These are phyloP conservation scores for Eupithecia dodoneata DNA, from an alignment of 2,888 invertebrate species.

Conservation along the genomic window DNA sequence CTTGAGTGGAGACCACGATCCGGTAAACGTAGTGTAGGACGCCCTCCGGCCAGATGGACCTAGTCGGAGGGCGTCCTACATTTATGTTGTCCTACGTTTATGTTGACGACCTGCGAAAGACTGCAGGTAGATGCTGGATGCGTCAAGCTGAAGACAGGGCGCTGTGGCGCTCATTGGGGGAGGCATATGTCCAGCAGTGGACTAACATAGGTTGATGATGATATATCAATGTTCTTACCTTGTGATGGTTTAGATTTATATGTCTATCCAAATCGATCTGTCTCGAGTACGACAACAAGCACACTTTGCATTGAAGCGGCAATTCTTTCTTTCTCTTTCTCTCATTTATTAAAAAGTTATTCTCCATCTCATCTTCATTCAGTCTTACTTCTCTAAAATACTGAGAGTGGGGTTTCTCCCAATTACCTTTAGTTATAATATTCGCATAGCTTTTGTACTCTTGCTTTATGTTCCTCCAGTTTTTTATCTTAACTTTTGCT, in stretches of 20 bases:
- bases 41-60: no score
- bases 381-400: slow-evolving; percentile 28
- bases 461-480: slow-evolving; percentile 18
- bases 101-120: no score
- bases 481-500: slow-evolving; percentile 14
- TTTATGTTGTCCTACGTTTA: no score
- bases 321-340: slow-evolving; percentile 33
- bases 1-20: no score
- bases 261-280: slow-evolving; percentile 44
- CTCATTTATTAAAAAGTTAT: slow-evolving; percentile 41
- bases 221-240: slow-evolving; percentile 30
- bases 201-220: no score
- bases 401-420: slow-evolving; percentile 26
- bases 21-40: no score
- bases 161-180: no score
- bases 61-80: no score
- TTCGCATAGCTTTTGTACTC: slow-evolving; percentile 32
- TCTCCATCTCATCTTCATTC: slow-evolving; percentile 39
- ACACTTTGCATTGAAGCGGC: slow-evolving; percentile 28
- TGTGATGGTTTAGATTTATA: slow-evolving; percentile 42
- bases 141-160: no score
- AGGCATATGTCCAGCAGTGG: no score
- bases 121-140: no score
- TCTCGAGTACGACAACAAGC: slow-evolving; percentile 32
- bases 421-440: slow-evolving; percentile 9